Evolutionary conservation across 92 coral and sea anemone species (phyloP).

Genomic region (Pocillopora grandis): DNA sequence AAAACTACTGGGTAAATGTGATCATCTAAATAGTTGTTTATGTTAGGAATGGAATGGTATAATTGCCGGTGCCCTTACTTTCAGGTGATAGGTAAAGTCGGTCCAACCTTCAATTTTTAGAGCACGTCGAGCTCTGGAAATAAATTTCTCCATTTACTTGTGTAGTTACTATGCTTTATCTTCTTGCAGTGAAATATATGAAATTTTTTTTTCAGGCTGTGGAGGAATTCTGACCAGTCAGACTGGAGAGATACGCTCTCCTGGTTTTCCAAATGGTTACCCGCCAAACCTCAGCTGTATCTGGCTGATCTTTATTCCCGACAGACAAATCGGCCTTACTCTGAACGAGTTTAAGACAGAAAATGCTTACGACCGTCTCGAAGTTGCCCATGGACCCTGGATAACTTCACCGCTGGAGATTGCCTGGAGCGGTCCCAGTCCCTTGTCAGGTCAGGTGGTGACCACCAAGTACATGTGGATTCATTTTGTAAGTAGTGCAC

Average conservation of each 20-base stretch:
- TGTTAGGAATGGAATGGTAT: too few relatives aligned
- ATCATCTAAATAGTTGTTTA: too few relatives aligned
- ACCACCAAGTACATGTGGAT: slow-evolving; percentile 88
- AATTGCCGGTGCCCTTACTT: too few relatives aligned
- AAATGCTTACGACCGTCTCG: slow-evolving; percentile 86
- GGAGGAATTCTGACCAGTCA: slow-evolving; percentile 80
- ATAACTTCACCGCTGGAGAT: slow-evolving; percentile 76
- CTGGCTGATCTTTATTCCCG: slow-evolving; percentile 84
- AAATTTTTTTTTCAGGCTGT: slow-evolving; percentile 63
- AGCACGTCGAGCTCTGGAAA: too few relatives aligned
- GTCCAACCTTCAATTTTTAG: too few relatives aligned
- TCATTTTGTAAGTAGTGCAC: slow-evolving; percentile 76
- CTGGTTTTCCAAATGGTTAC: slow-evolving; percentile 85
- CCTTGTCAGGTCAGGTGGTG: slow-evolving; percentile 70
- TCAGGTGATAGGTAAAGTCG: too few relatives aligned
- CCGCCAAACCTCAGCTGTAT: slow-evolving; percentile 85
- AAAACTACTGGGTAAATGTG: too few relatives aligned
- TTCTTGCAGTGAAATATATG: too few relatives aligned
- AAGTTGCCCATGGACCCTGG: slow-evolving; percentile 87
- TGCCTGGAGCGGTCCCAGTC: slow-evolving; percentile 88
- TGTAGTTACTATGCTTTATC: too few relatives aligned
- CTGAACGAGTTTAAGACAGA: slow-evolving; percentile 83
- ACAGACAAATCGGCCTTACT: slow-evolving; percentile 66
- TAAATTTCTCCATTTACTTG: too few relatives aligned
- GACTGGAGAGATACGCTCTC: slow-evolving; percentile 87